These are phyloP conservation scores for Ephialtes manifestator DNA, from an alignment of 2,888 invertebrate species.

Conservation along the genomic window DNA sequence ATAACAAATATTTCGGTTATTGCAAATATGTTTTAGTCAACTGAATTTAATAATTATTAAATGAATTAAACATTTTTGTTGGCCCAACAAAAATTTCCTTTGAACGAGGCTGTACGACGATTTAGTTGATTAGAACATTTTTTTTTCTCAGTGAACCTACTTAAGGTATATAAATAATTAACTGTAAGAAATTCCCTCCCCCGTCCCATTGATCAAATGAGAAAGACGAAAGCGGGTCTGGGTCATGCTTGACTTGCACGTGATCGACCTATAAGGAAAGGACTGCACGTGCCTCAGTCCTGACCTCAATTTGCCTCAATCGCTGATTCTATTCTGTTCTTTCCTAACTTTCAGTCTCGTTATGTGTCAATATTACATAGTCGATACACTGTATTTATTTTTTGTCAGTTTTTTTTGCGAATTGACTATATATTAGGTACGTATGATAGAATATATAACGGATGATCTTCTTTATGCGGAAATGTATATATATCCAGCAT, in stretches of 20 bases:
- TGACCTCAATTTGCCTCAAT: conserved; percentile 21
- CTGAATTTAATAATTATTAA: too few species aligned
- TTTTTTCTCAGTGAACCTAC: too few species aligned
- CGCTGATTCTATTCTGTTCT: conserved; percentile 7
- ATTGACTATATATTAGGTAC: neutral
- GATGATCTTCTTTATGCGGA: neutral
- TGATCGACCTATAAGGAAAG: conserved; percentile 32
- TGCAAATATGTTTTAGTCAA: too few species aligned
- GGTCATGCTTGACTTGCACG: conserved; percentile 24
- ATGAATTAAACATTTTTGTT: too few species aligned
- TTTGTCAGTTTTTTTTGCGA: neutral
- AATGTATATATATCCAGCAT: neutral
- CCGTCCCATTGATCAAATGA: conserved; percentile 12
- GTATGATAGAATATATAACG: neutral
- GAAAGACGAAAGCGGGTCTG: neutral
- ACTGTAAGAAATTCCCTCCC: neutral
- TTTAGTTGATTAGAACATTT: too few species aligned
- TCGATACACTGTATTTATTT: neutral
- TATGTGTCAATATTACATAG: neutral
- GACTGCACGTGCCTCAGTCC: conserved; percentile 24
- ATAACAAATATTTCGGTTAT: too few species aligned
- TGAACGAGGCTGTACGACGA: too few species aligned
- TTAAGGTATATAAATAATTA: neutral
- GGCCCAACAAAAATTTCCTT: too few species aligned
- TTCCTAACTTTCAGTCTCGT: conserved; percentile 14